A percentile compares a stretch with the other conserved stretches of the same genome.
phyloP scores from a whole-genome alignment of 2,888 invertebrate genomes.

The Stramonita haemastoma region DNA sequence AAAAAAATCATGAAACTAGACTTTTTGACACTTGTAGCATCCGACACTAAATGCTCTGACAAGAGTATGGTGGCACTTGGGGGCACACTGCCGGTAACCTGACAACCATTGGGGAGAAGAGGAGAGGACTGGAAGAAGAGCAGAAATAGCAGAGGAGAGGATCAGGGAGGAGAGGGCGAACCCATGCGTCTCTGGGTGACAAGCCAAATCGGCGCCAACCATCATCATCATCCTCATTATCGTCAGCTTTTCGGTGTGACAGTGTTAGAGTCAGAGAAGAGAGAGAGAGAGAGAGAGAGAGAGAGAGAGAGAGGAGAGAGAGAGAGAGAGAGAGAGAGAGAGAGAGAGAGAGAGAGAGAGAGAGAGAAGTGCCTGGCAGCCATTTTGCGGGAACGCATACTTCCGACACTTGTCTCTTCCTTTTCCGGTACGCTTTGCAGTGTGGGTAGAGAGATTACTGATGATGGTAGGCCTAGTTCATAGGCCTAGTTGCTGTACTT shows the following conservation, averaged over 20 bases:
- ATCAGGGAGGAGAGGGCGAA: neutral
- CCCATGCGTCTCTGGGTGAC: neutral
- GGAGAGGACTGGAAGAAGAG: neutral
- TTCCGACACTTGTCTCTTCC: slow-evolving; percentile 17
- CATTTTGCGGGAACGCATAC: neutral
- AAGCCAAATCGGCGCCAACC: neutral
- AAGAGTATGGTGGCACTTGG: too few species aligned
- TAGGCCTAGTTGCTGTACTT: too few species aligned
- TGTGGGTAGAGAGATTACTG: too few species aligned
- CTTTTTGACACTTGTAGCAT: too few species aligned
- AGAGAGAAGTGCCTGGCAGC: neutral
- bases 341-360: neutral
- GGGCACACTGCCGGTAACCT: too few species aligned
- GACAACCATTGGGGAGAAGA: too few species aligned
- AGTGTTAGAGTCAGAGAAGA: neutral
- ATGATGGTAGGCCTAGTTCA: too few species aligned
- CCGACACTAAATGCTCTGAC: too few species aligned
- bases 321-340: too few species aligned
- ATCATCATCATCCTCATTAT: slow-evolving; percentile 8
- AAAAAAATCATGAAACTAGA: too few species aligned
- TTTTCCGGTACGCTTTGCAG: neutral
- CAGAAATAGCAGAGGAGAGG: neutral
- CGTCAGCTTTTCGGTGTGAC: neutral
- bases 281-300: neutral
- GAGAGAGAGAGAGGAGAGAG: too few species aligned